phyloP scores from a whole-genome alignment of 2,113 vertebrate species.

The Mesocricetus auratus region DNA sequence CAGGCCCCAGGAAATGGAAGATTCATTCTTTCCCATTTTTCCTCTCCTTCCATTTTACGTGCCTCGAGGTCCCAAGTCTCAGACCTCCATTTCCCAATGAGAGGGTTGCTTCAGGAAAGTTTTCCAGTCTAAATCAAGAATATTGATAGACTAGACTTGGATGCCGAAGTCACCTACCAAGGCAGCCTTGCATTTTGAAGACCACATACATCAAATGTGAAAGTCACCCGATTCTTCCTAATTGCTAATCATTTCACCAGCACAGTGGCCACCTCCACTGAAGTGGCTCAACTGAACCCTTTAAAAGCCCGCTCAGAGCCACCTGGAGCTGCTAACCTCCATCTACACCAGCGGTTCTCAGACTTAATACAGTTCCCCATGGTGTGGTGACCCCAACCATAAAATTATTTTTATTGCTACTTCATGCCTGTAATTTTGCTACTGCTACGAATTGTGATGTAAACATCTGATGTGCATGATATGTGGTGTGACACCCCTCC shows the following conservation, averaged over 20 bases:
- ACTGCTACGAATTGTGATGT: background rate
- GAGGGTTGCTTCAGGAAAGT: accelerated
- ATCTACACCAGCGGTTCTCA: background rate
- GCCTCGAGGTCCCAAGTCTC: too few species aligned
- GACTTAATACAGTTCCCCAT: background rate
- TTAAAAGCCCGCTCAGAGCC: background rate
- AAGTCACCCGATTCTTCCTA: background rate
- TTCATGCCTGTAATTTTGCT: background rate
- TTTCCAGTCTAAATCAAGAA: background rate
- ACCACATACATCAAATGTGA: too few species aligned
- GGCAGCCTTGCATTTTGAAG: background rate
- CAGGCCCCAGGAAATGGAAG: background rate
- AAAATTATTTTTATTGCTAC: background rate
- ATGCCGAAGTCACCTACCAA: background rate
- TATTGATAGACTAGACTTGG: background rate
- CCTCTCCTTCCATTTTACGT: accelerated
- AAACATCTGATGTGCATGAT: background rate
- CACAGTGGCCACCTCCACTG: accelerated
- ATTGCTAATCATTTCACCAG: background rate
- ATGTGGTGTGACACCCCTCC: too few species aligned
- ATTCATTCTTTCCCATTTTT: accelerated
- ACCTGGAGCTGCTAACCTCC: background rate
- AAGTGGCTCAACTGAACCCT: background rate
- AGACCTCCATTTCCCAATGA: background rate
- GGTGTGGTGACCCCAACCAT: background rate